Evolutionary conservation across 2,797 vertebrate species (phyloP).

Genomic region (Alectoris magna): DNA sequence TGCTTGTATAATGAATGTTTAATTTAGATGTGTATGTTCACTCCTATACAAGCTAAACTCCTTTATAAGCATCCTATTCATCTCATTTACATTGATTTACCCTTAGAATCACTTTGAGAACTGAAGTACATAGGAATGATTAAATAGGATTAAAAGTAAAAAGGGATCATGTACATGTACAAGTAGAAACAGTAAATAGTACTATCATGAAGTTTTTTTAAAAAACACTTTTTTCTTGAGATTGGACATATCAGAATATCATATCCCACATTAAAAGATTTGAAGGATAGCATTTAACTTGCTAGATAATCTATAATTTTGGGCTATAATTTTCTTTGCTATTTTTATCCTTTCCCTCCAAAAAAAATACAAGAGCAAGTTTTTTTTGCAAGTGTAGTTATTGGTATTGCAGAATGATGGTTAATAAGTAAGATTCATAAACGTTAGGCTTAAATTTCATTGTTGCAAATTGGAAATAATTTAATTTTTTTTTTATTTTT

Average conservation of each 20-base stretch:
- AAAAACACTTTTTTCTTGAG: neutral
- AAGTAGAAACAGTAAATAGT: neutral
- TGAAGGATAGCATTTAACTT: neutral
- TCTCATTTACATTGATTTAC: constrained; percentile 39
- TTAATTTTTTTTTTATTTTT: neutral
- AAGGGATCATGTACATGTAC: neutral
- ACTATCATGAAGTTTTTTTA: neutral
- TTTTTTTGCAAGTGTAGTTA: neutral
- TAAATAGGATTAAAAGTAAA: neutral
- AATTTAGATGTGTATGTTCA: constrained; percentile 10
- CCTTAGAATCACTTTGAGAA: constrained; percentile 23
- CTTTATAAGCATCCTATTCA: constrained; percentile 27
- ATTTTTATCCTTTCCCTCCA: neutral
- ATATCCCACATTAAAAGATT: neutral
- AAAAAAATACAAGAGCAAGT: neutral
- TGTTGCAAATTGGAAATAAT: neutral
- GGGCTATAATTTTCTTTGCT: neutral
- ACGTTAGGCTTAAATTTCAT: neutral
- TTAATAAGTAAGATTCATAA: neutral
- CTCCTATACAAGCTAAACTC: constrained; percentile 1
- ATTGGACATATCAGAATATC: neutral
- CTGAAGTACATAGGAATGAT: neutral
- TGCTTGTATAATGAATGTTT: constrained; percentile 44
- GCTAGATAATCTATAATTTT: neutral
- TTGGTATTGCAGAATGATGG: neutral